Evolutionary conservation across 2,113 vertebrate species (phyloP), one percentile per base, ranked within the genome.

Genomic region (Acrocephalus arundinaceus): DNA sequence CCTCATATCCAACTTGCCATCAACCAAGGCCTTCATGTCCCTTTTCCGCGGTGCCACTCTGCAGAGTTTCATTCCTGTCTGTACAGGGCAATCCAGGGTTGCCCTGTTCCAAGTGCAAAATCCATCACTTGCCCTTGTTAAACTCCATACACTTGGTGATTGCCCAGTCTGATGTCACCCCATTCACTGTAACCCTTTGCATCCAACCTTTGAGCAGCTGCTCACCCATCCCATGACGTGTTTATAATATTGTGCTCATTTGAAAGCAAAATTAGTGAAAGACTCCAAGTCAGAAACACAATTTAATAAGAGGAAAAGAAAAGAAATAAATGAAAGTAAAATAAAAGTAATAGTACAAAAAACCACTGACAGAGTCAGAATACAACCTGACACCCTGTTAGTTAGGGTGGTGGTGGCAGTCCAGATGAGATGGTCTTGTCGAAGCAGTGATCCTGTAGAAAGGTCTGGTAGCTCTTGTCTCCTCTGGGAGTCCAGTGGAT

Each of bases 191-290:
- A 35, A 57, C 16, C n/a, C 43, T 49, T 35, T 31, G 21, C 35
- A 31, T 35, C 25, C 0, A 0, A 19, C 20, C 41, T 2, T 0
- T 17, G n/a, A 48, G 41, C 41, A n/a, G 9, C 2, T 54, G n/a
- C 71, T 70, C 71, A 62, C 30, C 17, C 25, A 35, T 10, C 6
- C 2, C 25, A 11, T 8, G 8, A 18, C 0, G 1, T 28, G 17
- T 62, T 70, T 19, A 27, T 37, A 52, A 55, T 35, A 35, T 35
- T 35, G 35, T 35, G 35, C 35, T 35, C 35, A 35, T 35, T 35
- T 35, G 35, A 35, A 35, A 35, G 35, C 35, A 35, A 35, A 35
- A 35, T 35, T 35, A 35, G 35, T 35, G 35, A 35, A 35, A 35
- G 35, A 35, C 35, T 35, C 35, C 35, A 35, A 35, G 35, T 35